Base-by-base conservation (phyloP, 2,888 invertebrate species). In the Ypsolopha scabrella region DNA sequence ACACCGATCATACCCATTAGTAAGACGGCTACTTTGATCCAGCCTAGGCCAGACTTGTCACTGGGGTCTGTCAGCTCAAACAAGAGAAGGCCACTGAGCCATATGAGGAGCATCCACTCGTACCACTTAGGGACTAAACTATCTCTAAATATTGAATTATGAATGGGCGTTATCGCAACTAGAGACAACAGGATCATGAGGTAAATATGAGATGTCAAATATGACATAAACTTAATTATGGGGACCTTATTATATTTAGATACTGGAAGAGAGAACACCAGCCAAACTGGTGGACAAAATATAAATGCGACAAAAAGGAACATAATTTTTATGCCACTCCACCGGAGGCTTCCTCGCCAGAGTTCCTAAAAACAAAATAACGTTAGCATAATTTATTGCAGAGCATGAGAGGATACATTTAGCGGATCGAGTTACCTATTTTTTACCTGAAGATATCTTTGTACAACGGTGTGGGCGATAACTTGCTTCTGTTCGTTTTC, bases 181-280 rank as follows among this genome's bases (percentile, higher is more conserved):
- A 98, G 88, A 61, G 96, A 91, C 63, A 99, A 90, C 66, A 99
- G 92, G 58, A 96, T 85, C 93, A 99, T 98, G 61, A 99, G 91
- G 83, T 98, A 98, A 66, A 99, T 93, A 85, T 99, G 99, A 7
- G 99, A 98, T 33, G 99, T 98, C 65, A 99, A 90, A 83, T 99
- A 99, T 45, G 98, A 98, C 95, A 99, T 98, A 86, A 99, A 99
- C 87, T 99, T 99, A 70, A 99, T 98, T 70, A 99, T 98, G 53
- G 99, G 99, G 67, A 99, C 96, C 89, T 98, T 96, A 88, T 97
- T 96, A 87, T 95, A 97, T 80, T 94, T 94, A 43, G 96, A 96
- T 70, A 98, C 86, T 50, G 98, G 98, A 71, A 98, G 91, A 57
- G 98, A 97, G 77, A 98, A 96, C 49, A 94, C 93, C 61, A 98